Conservation (phyloP, 2,113 vertebrate species). For the Gallinago paraguaiae region DNA sequence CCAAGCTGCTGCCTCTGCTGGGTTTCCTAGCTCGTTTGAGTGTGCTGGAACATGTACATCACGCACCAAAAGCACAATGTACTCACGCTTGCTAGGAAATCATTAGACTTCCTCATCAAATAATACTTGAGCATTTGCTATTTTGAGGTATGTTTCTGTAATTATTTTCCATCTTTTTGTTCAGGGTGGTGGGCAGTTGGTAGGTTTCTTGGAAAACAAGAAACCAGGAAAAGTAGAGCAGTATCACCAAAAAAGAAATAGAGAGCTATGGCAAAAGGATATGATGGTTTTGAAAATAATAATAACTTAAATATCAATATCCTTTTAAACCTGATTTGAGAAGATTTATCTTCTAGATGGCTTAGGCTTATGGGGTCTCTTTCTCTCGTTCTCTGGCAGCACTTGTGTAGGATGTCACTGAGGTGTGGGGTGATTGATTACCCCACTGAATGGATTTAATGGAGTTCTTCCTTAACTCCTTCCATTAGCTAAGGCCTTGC, state of each 20-base stretch:
- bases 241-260: not conserved
- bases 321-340: not conserved
- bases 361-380: not conserved
- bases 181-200: not conserved
- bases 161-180: not conserved
- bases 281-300: not conserved
- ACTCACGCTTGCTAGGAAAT: not conserved
- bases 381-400: not conserved
- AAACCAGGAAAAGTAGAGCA: not conserved
- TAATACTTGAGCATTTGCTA: not conserved
- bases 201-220: not conserved
- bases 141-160: not conserved
- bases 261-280: not conserved
- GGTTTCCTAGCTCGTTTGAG: not conserved
- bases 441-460: not conserved
- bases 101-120: not conserved
- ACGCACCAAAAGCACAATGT: not conserved
- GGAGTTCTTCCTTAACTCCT: not conserved
- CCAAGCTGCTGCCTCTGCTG: not conserved
- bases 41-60: not conserved
- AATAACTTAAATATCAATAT: not conserved
- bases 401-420: not conserved
- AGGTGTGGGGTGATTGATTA: not conserved
- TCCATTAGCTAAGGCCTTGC: not conserved
- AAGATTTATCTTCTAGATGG: not conserved